Conservation (phyloP, 2,113 vertebrate species). For the Noctilio leporinus region DNA sequence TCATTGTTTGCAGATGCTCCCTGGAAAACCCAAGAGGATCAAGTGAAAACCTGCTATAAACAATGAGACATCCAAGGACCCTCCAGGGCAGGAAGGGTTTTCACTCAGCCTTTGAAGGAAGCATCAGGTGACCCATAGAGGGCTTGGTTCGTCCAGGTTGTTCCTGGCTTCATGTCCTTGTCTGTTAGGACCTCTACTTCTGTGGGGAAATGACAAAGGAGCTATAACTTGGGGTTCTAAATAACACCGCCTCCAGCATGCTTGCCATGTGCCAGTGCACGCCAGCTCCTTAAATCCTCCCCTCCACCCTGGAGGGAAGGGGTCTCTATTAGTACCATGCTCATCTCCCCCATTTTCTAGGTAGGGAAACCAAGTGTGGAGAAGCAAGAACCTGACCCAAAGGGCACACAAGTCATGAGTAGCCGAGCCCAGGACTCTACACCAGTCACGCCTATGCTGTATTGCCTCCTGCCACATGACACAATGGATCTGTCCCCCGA, state of each 20-base stretch:
- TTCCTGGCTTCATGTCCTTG: background rate
- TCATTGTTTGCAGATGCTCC: background rate
- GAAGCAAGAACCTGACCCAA: no score
- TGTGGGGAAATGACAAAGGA: background rate
- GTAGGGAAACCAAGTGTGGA: background rate
- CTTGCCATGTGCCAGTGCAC: background rate
- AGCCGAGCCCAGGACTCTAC: background rate
- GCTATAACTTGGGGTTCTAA: background rate
- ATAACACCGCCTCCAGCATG: background rate
- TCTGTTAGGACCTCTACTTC: background rate
- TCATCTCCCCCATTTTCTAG: background rate
- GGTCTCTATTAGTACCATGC: background rate
- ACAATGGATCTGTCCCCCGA: background rate
- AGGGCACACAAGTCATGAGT: background rate
- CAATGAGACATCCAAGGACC: background rate
- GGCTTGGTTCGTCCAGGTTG: background rate
- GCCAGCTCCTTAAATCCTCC: background rate
- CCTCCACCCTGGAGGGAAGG: background rate
- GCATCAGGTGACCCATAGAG: background rate
- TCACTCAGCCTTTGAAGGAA: background rate
- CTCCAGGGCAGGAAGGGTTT: background rate
- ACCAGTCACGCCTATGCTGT: accelerated
- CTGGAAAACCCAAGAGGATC: background rate
- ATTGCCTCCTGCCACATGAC: background rate
- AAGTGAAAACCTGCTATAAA: background rate